Base-by-base conservation (phyloP, 1,140 invertebrate genomes). In the Drepana arcuata region DNA sequence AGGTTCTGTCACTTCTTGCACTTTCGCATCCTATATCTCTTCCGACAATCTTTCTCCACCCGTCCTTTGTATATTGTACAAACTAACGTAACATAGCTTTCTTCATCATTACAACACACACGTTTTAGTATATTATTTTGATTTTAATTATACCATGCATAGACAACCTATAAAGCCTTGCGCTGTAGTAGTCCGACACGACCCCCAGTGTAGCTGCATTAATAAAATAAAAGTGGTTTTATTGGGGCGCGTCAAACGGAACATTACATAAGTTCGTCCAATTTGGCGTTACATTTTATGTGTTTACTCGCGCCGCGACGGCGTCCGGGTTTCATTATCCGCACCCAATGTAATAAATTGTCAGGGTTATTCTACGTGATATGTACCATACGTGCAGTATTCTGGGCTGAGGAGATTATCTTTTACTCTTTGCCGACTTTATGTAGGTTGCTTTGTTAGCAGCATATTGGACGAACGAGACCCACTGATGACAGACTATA, bases 271-370 rank as follows among this genome's bases (percentile, higher is more conserved):
- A 46, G 57, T 54, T 46, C 41, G 42, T 43, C 43, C 32, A 59
- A 68, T 64, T 62, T 58, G 48, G 43, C 45, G 50, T 46, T 32
- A 33, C 41, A 16, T 16, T 61, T 67, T 58, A 67, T 64, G 48
- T 63, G 63, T 64, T 67, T 64, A 40, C 37, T 39, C 42, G 36
- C 14, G 47, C 32, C 52, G n/a, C n/a, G 43, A 34, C 45, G 53
- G 42, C 52, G 56, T 37, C 50, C 40, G 46, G 36, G 13, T 48
- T 45, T 64, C 48, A 56, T 64, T 59, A 62, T 43, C 36, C 35
- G 42, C 32, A 48, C 49, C 28, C 40, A 52, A 50, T 34, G 42
- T 34, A 37, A 41, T 59, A 51, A 63, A 53, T 42, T 31, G 38
- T 33, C 28, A 35, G 25, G 41, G n/a, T n/a, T n/a, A 43, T 42